phyloP scores from a whole-genome alignment of 2,888 invertebrate genomes.

The Encarsia formosa region DNA sequence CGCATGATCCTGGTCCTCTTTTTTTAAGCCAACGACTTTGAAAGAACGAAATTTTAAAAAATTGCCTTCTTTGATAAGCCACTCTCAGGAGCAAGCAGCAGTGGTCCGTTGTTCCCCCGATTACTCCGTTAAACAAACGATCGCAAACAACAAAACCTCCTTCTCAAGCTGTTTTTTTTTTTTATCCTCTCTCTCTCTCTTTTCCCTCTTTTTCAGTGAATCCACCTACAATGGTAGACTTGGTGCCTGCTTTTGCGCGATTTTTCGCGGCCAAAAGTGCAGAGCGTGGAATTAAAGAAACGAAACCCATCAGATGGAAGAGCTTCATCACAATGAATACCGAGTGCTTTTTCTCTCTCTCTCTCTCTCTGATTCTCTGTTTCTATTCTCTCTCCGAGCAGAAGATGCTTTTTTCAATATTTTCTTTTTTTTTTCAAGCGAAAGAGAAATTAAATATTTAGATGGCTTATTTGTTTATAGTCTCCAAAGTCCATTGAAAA shows the following conservation, averaged over 20 bases:
- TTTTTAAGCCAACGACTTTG: too few species aligned
- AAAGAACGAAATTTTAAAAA: slow-evolving; percentile 20
- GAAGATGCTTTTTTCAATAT: too few species aligned
- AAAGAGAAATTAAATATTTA: slow-evolving; percentile 28
- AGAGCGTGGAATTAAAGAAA: slow-evolving; percentile 13
- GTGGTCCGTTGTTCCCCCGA: slow-evolving; percentile 9
- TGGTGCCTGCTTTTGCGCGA: slow-evolving; percentile 1
- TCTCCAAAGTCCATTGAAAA: background rate
- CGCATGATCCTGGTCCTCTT: too few species aligned
- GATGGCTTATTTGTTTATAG: slow-evolving; percentile 32
- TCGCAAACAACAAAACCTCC: slow-evolving; percentile 20
- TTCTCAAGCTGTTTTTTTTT: background rate
- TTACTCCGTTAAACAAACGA: slow-evolving; percentile 20
- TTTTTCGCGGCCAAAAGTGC: slow-evolving; percentile 21
- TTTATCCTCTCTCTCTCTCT: background rate
- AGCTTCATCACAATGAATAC: background rate
- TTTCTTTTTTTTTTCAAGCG: too few species aligned
- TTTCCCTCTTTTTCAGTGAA: background rate
- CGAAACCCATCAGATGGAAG: slow-evolving; percentile 12
- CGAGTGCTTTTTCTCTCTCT: background rate
- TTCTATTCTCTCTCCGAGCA: background rate
- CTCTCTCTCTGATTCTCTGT: background rate
- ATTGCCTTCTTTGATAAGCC: slow-evolving; percentile 21
- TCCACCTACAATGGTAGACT: background rate
- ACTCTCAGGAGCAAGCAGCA: background rate